phyloP scores from a whole-genome alignment of 1,140 invertebrate genomes.

The Pectinophora gossypiella region DNA sequence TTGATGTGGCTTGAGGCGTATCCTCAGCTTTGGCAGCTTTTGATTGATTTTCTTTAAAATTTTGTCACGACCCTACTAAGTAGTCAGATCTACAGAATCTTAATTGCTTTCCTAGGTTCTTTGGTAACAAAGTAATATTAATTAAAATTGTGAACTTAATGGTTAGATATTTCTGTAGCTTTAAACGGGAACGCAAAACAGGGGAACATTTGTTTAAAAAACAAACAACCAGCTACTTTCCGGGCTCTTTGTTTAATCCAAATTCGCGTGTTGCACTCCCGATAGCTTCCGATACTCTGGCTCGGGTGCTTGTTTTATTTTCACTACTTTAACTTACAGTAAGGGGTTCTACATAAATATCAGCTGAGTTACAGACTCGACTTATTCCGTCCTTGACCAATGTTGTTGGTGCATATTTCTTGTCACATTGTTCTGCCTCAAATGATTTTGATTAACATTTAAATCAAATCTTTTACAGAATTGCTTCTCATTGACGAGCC shows the following conservation, averaged over 20 bases:
- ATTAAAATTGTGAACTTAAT: neutral
- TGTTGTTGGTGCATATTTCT: too few relatives aligned
- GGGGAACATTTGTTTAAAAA: neutral
- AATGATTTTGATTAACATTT: too few relatives aligned
- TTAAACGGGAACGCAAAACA: neutral
- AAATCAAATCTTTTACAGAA: too few relatives aligned
- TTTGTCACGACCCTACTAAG: conserved; percentile 29
- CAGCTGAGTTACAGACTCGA: too few relatives aligned
- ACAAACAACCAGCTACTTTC: neutral
- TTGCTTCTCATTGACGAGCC: too few relatives aligned
- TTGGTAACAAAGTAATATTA: neutral
- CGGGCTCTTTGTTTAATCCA: conserved; percentile 2
- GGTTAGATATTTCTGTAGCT: neutral
- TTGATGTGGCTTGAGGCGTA: conserved; percentile 58
- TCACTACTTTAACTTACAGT: neutral
- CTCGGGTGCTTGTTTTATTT: neutral
- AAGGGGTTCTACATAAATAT: too few relatives aligned
- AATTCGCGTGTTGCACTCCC: conserved; percentile 1
- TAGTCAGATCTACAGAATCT: conserved; percentile 20
- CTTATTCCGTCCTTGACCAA: too few relatives aligned
- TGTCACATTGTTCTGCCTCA: too few relatives aligned
- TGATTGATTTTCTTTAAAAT: conserved; percentile 62
- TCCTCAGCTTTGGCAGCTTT: conserved; percentile 55
- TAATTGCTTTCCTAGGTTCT: conserved; percentile 8
- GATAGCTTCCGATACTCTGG: conserved; percentile 1